Conservation (phyloP, 2,888 invertebrate species). For the Cosmopolites sordidus region DNA sequence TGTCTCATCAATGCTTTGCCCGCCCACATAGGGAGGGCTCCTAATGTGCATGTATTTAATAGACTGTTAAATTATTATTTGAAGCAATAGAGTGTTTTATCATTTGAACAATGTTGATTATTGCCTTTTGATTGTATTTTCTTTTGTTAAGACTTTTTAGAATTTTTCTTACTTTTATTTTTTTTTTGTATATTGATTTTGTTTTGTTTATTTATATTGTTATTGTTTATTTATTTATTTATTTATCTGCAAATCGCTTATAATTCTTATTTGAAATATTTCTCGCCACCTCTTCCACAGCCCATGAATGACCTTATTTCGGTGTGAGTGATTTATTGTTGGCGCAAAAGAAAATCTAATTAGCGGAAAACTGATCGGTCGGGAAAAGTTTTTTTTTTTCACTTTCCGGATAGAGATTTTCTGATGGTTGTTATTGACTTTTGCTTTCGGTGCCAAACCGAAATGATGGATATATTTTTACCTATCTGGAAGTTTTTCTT, state of each 20-base stretch:
- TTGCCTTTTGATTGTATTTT: too few relatives aligned
- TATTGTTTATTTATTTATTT: too few relatives aligned
- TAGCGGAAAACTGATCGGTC: constrained; percentile 19
- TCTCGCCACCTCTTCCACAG: neutral
- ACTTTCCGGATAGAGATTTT: neutral
- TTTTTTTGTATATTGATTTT: too few relatives aligned
- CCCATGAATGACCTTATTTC: constrained; percentile 21
- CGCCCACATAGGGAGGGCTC: too few relatives aligned
- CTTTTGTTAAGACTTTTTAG: too few relatives aligned
- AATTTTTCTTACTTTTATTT: too few relatives aligned
- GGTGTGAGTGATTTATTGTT: constrained; percentile 22
- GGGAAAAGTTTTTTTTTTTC: neutral
- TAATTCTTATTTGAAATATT: neutral
- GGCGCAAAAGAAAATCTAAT: constrained; percentile 19
- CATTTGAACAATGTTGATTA: too few relatives aligned
- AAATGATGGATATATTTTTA: constrained; percentile 6
- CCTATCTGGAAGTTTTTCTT: neutral
- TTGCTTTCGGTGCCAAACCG: neutral
- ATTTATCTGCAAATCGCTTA: constrained; percentile 1
- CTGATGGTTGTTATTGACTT: constrained; percentile 2
- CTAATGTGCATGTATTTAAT: too few relatives aligned
- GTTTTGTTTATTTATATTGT: too few relatives aligned
- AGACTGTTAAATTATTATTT: too few relatives aligned
- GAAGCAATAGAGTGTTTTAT: too few relatives aligned
- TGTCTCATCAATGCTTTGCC: too few relatives aligned